These are phyloP conservation scores for Gambelia wislizenii DNA, from an alignment of 2,797 vertebrate species.

Conservation along the genomic window DNA sequence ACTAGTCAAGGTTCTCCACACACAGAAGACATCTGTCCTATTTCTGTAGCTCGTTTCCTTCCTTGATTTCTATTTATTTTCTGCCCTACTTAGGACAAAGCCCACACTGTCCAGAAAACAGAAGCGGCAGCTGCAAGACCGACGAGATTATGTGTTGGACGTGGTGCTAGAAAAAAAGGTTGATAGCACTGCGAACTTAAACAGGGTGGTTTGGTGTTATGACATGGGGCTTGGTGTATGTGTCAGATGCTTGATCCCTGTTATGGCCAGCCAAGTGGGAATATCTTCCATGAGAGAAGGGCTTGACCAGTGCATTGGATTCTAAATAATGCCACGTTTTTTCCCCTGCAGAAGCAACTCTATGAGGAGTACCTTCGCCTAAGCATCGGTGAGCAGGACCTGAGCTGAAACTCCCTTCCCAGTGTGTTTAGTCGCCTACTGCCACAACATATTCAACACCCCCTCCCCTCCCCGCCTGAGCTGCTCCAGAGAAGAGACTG, in stretches of 20 bases:
- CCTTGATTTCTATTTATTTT: neutral
- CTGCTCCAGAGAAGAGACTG: neutral
- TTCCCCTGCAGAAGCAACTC: slow-evolving; percentile 80
- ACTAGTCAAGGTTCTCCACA: too few relatives aligned
- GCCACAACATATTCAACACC: neutral
- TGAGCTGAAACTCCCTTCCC: slow-evolving; percentile 68
- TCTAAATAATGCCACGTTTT: neutral
- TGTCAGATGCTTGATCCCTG: neutral
- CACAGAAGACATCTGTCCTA: neutral
- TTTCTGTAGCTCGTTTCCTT: neutral
- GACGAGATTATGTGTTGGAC: slow-evolving; percentile 83
- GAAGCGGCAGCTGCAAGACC: slow-evolving; percentile 84
- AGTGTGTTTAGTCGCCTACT: neutral
- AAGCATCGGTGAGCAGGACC: slow-evolving; percentile 87
- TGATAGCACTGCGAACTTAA: neutral
- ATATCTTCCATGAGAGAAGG: too few relatives aligned
- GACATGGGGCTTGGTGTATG: neutral
- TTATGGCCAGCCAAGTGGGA: too few relatives aligned
- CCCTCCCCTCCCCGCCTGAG: neutral
- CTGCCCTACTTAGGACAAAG: slow-evolving; percentile 74
- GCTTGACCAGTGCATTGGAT: neutral
- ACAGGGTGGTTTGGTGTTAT: neutral
- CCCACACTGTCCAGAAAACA: slow-evolving; percentile 83
- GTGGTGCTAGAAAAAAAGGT: slow-evolving; percentile 87
- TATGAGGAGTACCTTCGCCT: slow-evolving; percentile 88